These are phyloP conservation scores for Ophioninae sp. DNA, from an alignment of 2,888 invertebrate species.

Conservation along the genomic window DNA sequence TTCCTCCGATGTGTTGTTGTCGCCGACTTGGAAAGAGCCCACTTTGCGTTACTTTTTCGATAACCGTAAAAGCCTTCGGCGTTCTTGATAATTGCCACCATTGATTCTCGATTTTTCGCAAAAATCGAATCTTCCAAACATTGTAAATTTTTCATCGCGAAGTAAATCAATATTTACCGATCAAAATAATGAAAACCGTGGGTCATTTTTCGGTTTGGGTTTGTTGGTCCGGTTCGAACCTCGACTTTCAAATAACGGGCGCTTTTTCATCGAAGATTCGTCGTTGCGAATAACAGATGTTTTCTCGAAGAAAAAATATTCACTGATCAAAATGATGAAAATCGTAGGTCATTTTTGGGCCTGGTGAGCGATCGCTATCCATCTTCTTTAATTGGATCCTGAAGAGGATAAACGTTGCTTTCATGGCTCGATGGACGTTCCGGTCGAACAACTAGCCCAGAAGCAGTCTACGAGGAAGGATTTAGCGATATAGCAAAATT, in stretches of 20 bases:
- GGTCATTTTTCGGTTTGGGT: too few relatives aligned
- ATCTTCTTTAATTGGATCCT: conserved; percentile 46
- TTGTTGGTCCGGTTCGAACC: too few relatives aligned
- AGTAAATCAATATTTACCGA: too few relatives aligned
- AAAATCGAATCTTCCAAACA: too few relatives aligned
- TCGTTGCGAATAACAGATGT: too few relatives aligned
- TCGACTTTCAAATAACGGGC: too few relatives aligned
- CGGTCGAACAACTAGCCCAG: conserved; percentile 53
- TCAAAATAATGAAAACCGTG: too few relatives aligned
- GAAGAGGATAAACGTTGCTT: conserved; percentile 38
- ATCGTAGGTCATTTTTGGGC: not conserved
- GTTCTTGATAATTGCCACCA: not conserved
- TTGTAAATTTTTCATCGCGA: too few relatives aligned
- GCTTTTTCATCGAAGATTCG: too few relatives aligned
- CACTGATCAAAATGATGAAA: not conserved
- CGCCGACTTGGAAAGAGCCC: conserved; percentile 40
- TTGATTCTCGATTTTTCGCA: too few relatives aligned
- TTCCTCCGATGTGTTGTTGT: conserved; percentile 38
- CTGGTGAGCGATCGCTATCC: not conserved
- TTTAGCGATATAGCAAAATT: conserved; percentile 29
- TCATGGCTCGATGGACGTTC: conserved; percentile 51
- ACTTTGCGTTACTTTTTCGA: conserved; percentile 18
- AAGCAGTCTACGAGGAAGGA: conserved; percentile 35
- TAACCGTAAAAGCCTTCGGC: not conserved
- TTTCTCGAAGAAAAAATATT: too few relatives aligned